Conservation (phyloP, 2,888 invertebrate species). For the Napeogenes sylphis region DNA sequence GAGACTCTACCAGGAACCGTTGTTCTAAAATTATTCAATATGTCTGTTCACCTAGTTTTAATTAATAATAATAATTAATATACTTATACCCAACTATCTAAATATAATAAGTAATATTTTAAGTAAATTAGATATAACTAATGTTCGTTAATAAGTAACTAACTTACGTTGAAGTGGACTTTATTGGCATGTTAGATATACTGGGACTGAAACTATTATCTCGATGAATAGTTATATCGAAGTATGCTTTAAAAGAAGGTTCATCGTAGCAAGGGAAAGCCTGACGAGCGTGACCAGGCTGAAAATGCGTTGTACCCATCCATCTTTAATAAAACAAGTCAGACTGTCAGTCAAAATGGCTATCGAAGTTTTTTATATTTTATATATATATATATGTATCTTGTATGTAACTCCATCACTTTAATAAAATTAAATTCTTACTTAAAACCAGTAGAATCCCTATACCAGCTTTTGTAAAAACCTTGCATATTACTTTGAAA, state of each 20-base stretch:
- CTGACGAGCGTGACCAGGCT: slow-evolving; percentile 86
- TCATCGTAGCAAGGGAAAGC: slow-evolving; percentile 95
- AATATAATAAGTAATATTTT: no score
- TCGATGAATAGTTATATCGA: slow-evolving; percentile 82
- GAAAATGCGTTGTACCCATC: slow-evolving; percentile 88
- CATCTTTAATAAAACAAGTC: slow-evolving; percentile 67
- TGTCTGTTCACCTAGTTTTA: slow-evolving; percentile 49
- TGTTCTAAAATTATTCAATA: slow-evolving; percentile 1
- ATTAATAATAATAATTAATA: no score
- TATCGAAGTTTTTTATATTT: no score
- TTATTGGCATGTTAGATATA: slow-evolving; percentile 83
- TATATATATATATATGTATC: background rate
- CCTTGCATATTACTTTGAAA: slow-evolving; percentile 85
- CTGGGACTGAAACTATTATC: slow-evolving; percentile 68
- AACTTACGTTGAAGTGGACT: slow-evolving; percentile 41
- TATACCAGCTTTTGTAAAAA: slow-evolving; percentile 88
- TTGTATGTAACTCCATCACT: slow-evolving; percentile 53
- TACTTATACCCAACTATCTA: no score
- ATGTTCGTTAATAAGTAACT: background rate
- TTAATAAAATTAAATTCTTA: slow-evolving; percentile 40
- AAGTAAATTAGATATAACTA: no score
- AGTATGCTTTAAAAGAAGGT: slow-evolving; percentile 87
- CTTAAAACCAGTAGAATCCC: slow-evolving; percentile 77
- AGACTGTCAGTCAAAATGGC: no score
- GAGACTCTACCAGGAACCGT: slow-evolving; percentile 40